Evolutionary conservation across 1,140 invertebrate genomes (phyloP).

Genomic region (Tetragonula clypearis): DNA sequence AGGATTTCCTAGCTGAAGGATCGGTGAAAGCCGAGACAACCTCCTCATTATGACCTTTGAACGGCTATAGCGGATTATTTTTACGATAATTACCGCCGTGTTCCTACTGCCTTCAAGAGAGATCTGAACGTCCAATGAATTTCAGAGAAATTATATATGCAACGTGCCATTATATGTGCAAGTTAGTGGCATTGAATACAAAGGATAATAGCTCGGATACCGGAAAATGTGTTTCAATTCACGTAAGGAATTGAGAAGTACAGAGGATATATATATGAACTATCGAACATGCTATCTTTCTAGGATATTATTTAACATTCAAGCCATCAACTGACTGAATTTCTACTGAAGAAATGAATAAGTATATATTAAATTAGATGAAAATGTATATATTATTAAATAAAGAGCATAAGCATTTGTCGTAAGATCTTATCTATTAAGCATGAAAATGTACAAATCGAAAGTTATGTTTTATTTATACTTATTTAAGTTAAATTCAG

Average conservation of each 20-base stretch:
- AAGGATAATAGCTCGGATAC: not conserved
- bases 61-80: conserved; percentile 32
- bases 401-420: too few relatives aligned
- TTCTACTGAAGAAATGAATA: too few relatives aligned
- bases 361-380: too few relatives aligned
- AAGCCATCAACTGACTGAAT: too few relatives aligned
- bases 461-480: too few relatives aligned
- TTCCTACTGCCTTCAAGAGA: not conserved
- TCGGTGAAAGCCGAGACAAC: conserved; percentile 55
- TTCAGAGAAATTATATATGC: not conserved
- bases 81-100: conserved; percentile 26
- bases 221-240: not conserved
- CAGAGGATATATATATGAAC: not conserved
- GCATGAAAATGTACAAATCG: too few relatives aligned
- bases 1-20: conserved; percentile 41
- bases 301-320: not conserved
- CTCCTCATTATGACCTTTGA: conserved; percentile 42
- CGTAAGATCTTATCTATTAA: too few relatives aligned
- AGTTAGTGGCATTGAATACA: not conserved
- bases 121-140: not conserved
- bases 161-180: not conserved
- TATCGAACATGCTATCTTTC: not conserved
- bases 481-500: too few relatives aligned
- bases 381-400: too few relatives aligned
- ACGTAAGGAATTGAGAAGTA: not conserved